Base-by-base conservation (phyloP, 2,797 vertebrate species). In the Microctenopoma steveboyesi region DNA sequence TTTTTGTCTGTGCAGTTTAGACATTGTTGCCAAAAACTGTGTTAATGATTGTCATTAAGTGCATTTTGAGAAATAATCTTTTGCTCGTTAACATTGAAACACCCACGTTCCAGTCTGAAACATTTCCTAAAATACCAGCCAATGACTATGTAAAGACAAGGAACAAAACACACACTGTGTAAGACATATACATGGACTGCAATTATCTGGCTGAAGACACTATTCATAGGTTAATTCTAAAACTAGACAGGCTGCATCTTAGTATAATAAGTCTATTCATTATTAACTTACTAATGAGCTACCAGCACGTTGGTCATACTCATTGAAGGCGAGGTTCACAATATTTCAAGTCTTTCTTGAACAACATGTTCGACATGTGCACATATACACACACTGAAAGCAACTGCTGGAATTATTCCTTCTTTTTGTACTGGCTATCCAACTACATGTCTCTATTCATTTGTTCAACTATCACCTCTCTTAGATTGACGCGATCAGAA, bases 21-120 rank as follows among this genome's bases (percentile, higher is more conserved):
- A 54, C 39, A 14, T 51, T 48, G 45, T 69, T 80, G 51, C 57
- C 50, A 50, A 66, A 74, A 68, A 25, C 22, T 58, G 27, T 4
- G 10, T 76, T 53, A 25, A 40, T 22, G 16, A 35, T 25, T 52
- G 12, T 64, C 35, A 55, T 16, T 18, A 68, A 69, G 22, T 68
- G 43, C 15, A 51, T 39, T 55, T 61, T 1, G 1, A 28, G 35
- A 4, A 50, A 45, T 37, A 27, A 3, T 42, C 4, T 55, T n/a
- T 10, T 28, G 13, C 37, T 69, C 30, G 11, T 0, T 49, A 15
- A 47, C 45, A 33, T 35, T 43, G 1, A 54, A 69, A 69, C 12
- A 25, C 6, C 0, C 0, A 3, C 9, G 37, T 18, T 35, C 4
- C 3, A 3, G 22, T 42, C 9, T 30, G 6, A 27, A 43, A 57